These are phyloP conservation scores for Rhombomys opimus DNA, from an alignment of 2,113 vertebrate genomes.

Conservation along the genomic window DNA sequence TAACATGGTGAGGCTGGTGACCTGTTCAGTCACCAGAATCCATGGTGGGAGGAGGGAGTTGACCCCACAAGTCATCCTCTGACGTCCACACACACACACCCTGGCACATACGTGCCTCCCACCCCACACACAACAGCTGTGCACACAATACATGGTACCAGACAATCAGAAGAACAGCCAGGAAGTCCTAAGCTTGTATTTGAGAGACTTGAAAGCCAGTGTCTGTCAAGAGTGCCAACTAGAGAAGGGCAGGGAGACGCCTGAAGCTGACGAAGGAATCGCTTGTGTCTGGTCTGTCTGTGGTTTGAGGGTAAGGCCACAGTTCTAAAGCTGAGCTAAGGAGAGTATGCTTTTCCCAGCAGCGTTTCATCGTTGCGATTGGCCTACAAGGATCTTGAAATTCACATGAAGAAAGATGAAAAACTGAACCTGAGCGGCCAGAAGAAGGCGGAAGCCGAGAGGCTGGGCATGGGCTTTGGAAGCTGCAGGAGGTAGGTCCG, in stretches of 20 bases:
- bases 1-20: not conserved
- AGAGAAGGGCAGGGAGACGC: not conserved
- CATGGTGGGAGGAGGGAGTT: not conserved
- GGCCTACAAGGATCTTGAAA: constrained; percentile 93
- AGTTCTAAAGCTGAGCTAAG: not conserved
- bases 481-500: constrained; percentile 85
- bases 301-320: too few relatives aligned
- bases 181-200: not conserved
- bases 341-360: constrained; percentile 22
- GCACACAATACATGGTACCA: not conserved
- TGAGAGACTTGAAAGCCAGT: not conserved
- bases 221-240: not conserved
- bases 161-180: not conserved
- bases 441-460: constrained; percentile 92
- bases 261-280: not conserved
- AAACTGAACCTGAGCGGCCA: constrained; percentile 88
- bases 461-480: constrained; percentile 95
- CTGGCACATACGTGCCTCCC: not conserved
- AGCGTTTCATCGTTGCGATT: constrained; percentile 92
- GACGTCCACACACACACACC: not conserved
- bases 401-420: constrained; percentile 90
- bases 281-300: not conserved
- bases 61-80: not conserved
- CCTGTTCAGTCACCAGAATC: too few relatives aligned
- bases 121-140: not conserved